Base-by-base conservation (phyloP, 1,140 invertebrate genomes). In the Apis cerana region DNA sequence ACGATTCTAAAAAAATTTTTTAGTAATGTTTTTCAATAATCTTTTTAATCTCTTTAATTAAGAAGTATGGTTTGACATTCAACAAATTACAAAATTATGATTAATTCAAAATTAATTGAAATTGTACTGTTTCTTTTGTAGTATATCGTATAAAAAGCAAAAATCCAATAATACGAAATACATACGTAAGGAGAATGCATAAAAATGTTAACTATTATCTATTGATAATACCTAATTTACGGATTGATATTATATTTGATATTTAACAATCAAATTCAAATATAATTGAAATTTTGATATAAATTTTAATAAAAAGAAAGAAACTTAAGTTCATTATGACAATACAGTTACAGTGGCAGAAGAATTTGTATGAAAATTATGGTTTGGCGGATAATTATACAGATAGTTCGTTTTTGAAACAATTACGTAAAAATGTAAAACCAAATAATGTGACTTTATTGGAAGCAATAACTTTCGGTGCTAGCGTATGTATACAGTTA, bases 321-420 rank as follows among this genome's bases (percentile, higher is more conserved):
- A n/a, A n/a, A n/a, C 2, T 2, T 52, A 12, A 19, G 15, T 27
- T 27, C 54, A 54, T 10, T 21, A 88, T 88, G 78, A 77, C 52
- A 8, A 21, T 13, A 56, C 11, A 58, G 12, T 13, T 79, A 67
- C 83, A 84, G 4, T 99, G 98, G 98, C 95, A 95, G 81, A 99
- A 98, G 94, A 97, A 98, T 90, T 94, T 99, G 23, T 99, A 99
- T 89, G 97, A 97, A 91, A 97, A 98, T 91, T 95, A 97, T 83
- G 96, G 96, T 61, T 97, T 97, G 88, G 97, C 97, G 0, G 98
- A 99, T 91, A 99, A 99, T 94, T 99, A 99, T 90, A 98, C 98
- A 0, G 97, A 98, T 92, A 95, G 95, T 54, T 95, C 95, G 56
- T 99, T 99, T 92, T 93, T 99, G 15, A 96, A 97, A 91, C 97